Evolutionary conservation across 1,140 invertebrate genomes (phyloP), one percentile per base, ranked within the genome.

Genomic region (Vollenhovia emeryi): DNA sequence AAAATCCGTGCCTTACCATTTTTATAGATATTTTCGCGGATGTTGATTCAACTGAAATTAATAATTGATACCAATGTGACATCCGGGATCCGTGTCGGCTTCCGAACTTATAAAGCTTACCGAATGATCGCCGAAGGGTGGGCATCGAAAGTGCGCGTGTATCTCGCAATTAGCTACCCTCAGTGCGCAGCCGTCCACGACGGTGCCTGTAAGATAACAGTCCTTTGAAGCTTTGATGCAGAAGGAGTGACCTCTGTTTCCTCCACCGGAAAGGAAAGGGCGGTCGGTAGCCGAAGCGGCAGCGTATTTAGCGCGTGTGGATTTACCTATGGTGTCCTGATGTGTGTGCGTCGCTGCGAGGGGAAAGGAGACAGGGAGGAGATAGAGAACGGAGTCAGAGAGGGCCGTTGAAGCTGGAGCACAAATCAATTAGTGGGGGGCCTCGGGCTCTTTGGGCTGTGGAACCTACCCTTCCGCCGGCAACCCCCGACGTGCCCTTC

Each of bases 171-270:
- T 88, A 89, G 80, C 50, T 75, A 86, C 59, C 83, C 71, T 69
- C 62, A 43, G 66, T 48, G 33, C 64, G 60, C 80, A 57, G 18
- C 62, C 43, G 75, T 84, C 71, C 80, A 36, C 50, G 66, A 30
- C 62, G 64, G 66, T 52, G 52, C 73, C 91, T 71, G 83, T 93
- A 91, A 92, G 93, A 93, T 92, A 93, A 93, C 89, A 92, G 92
- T 91, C 92, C 93, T 93, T 93, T 93, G 93, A 94, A 86, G 89
- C 90, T 93, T 92, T 91, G 91, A 93, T 86, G 75, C 88, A 75
- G 90, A 93, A 84, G 69, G 89, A 92, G 88, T 87, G 83, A 87
- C 85, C 50, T 71, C 71, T 76, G 57, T 69, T 85, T 82, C 64
- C 84, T 71, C 66, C 40, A 73, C 24, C 50, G 66, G 78, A 76